A percentile compares a stretch with the other conserved stretches of the same genome.
Conservation (phyloP, 2,797 vertebrate species). For the Poeciliopsis paucimaculata region DNA sequence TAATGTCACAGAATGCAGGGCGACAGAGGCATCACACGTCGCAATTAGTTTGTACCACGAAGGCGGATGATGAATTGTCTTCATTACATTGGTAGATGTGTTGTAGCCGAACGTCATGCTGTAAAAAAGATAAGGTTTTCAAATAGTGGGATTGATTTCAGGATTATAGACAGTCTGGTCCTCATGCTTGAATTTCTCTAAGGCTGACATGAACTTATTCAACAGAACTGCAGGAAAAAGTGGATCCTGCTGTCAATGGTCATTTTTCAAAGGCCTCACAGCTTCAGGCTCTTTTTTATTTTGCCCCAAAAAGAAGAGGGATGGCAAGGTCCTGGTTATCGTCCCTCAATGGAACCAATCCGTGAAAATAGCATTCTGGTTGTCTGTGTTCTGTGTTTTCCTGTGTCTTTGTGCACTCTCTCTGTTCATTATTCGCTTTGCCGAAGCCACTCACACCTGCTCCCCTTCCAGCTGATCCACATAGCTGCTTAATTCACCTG, state of each 20-base stretch:
- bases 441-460: neutral
- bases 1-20: conserved; percentile 2
- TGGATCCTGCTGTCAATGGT: neutral
- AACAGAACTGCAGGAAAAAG: neutral
- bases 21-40: neutral
- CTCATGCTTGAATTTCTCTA: neutral
- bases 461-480: neutral
- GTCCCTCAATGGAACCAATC: neutral
- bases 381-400: neutral
- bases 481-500: neutral
- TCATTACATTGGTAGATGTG: conserved; percentile 2
- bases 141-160: neutral
- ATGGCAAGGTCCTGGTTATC: neutral
- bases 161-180: neutral
- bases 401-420: neutral
- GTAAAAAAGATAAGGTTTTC: neutral
- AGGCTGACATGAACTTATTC: neutral
- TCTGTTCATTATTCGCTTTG: neutral
- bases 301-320: neutral
- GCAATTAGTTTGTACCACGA: conserved; percentile 10
- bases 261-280: neutral
- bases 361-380: neutral
- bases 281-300: neutral
- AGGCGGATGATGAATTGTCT: conserved; percentile 11
- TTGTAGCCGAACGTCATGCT: conserved; percentile 3